Evolutionary conservation across 2,113 vertebrate species (phyloP), one percentile per base, ranked within the genome.

Genomic region (Antigone vipio): DNA sequence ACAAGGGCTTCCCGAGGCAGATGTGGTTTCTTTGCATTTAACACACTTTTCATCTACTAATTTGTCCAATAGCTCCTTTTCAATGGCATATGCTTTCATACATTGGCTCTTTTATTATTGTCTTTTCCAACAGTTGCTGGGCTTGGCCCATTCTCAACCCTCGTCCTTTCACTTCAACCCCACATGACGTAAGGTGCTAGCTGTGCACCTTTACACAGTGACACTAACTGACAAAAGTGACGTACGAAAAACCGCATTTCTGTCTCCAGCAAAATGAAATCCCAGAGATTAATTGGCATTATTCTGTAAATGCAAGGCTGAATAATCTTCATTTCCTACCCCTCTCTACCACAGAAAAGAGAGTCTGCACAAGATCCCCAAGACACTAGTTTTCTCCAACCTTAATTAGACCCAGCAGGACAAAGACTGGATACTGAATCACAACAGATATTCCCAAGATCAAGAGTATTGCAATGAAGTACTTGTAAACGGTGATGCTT

Each of bases 401-500:
- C 34, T 38, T 45, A 26, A 42, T 23, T 12, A 85, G 62, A 56
- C 15, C 8, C 55, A 42, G 42, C 32, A 59, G 77, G 58, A 52
- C 60, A 82, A 55, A 75, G 34, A 21, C 0, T 27, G 47, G 52
- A 26, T 27, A 32, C 32, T 17, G 22, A 35, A 42, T 12, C 18
- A 32, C n/a, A 35, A 19, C 1, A 9, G 20, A 5, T 1, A 34
- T 5, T n/a, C 32, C 49, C 50, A 62, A 55, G 34, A 62, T 6
- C 6, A 63, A 29, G 9, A 5, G 8, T 12, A 64, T 1, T 1
- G 32, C 66, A 26, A 8, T 0, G 13, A 74, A 45, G 3, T 0
- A 4, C 12, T 4, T 19, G n/a, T 16, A 58, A 68, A 40, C 19
- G 8, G 19, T 5, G 47, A 47, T 40, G 95, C 99, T 99, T 99